Conservation (phyloP, 2,797 vertebrate species). For the Enoplosus armatus region DNA sequence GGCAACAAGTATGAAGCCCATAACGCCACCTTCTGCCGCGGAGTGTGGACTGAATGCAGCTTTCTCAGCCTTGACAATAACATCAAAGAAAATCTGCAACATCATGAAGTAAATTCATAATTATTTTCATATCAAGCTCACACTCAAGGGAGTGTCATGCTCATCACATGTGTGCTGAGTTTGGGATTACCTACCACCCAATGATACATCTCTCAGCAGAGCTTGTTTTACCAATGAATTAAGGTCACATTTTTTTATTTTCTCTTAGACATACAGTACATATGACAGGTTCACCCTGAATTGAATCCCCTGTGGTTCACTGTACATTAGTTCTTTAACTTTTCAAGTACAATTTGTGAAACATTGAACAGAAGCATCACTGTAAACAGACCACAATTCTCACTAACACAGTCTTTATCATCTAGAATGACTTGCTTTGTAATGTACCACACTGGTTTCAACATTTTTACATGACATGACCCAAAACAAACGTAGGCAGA, state of each 20-base stretch:
- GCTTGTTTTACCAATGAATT: not conserved
- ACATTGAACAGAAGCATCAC: not conserved
- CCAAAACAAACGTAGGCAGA: not conserved
- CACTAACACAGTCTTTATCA: constrained; percentile 22
- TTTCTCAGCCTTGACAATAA: no score
- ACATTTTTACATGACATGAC: not conserved
- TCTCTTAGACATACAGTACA: not conserved
- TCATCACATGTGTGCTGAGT: not conserved
- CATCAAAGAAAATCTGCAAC: not conserved
- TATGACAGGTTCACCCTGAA: no score
- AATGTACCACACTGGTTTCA: not conserved
- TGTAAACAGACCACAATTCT: not conserved
- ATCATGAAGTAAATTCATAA: not conserved
- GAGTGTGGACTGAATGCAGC: constrained; percentile 17
- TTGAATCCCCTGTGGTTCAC: not conserved
- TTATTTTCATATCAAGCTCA: not conserved
- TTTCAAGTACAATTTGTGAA: not conserved
- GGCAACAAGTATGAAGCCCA: not conserved
- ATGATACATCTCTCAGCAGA: not conserved
- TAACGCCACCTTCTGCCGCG: constrained; percentile 43
- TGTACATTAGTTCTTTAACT: not conserved
- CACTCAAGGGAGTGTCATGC: not conserved
- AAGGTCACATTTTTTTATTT: not conserved
- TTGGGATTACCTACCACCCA: no score
- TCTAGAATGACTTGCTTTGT: not conserved